Evolutionary conservation across 2,888 invertebrate genomes (phyloP), one percentile per base, ranked within the genome.

Genomic region (Ceriagrion tenellum): DNA sequence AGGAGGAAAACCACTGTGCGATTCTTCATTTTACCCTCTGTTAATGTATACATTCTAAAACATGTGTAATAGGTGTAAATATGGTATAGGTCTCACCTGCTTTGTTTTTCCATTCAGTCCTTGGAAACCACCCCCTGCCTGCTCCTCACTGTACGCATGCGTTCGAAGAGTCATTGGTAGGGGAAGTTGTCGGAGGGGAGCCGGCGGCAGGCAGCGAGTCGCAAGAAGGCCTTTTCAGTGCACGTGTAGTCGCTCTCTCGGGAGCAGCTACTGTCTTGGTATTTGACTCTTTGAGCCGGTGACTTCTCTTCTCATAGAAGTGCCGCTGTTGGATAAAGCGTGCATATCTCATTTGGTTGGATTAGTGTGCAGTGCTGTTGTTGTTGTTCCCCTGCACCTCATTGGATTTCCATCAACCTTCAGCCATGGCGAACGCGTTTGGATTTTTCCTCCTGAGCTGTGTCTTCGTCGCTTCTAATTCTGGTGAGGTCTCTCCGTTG

Each of bases 161-260:
- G 47, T 47, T 47, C 47, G 47, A 8, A 47, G 47, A 8, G 47
- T 2, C 8, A 47, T 47, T 47, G 47, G 47, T 2, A 47, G 47
- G 47, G 47, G 47, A 47, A 8, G 47, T 2, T 47, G 47, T 4
- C 8, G 47, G 47, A 47, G 47, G 47, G 47, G 47, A 47, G 59
- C 20, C 4, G 20, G 93, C 47, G 93, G n/a, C 30, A 69, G 74
- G n/a, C 16, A 26, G 59, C 59, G 56, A 74, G 63, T 47, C 47
- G 69, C 30, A 12, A 30, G 20, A 4, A 26, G 13, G 2, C 47
- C 47, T 47, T 47, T 81, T 35, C 93, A 93, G 93, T 93, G 59
- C 93, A 93, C 93, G 93, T 93, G 93, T 93, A 93, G 93, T 74
- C 69, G 93, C 69, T 74, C 93, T 93, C 93, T 74, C 93, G 74